Base-by-base conservation (phyloP, 2,113 vertebrate genomes). In the Epinephelus lanceolatus region DNA sequence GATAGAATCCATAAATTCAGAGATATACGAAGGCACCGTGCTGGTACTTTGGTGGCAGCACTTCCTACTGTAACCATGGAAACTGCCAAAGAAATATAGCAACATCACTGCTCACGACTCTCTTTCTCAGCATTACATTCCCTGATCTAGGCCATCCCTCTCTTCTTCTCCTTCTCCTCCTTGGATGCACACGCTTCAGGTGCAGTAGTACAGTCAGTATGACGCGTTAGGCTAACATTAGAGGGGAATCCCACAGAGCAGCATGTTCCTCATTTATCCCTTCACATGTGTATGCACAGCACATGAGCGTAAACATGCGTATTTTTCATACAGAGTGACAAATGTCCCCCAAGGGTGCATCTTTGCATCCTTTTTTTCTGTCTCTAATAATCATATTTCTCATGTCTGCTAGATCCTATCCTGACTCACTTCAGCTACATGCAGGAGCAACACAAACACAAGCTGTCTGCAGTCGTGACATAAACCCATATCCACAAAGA, bases 401-500 rank as follows among this genome's bases (percentile, higher is more conserved):
- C 49, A 56, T 45, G 11, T 73, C 53, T 45, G n/a, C 56, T 18
- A 13, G 6, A 63, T 12, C 15, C 30, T 15, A 2, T 13, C 17
- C 6, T 33, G 17, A 45, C 12, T 57, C 23, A 45, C 18, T 23
- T 37, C 23, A 25, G 45, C 15, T 21, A 17, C 57, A 60, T 23
- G 78, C 57, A 73, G 57, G 21, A 77, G 55, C 2, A 10, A 40
- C 49, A 62, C 33, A 77, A 74, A 59, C 78, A 56, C 72, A 63
- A 71, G 86, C 81, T 71, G 86, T 66, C 75, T 45, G 56, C 51
- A 83, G 77, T 84, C 78, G 70, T 92, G 89, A 90, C 87, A 53
- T 10, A 30, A 71, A 59, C 33, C 62, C 75, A 77, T 71, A 80
- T 73, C 19, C 42, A 47, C 72, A 80, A 27, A 47, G 47, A 53